phyloP scores from a whole-genome alignment of 2,113 vertebrate genomes.

The Amphilophus citrinellus region DNA sequence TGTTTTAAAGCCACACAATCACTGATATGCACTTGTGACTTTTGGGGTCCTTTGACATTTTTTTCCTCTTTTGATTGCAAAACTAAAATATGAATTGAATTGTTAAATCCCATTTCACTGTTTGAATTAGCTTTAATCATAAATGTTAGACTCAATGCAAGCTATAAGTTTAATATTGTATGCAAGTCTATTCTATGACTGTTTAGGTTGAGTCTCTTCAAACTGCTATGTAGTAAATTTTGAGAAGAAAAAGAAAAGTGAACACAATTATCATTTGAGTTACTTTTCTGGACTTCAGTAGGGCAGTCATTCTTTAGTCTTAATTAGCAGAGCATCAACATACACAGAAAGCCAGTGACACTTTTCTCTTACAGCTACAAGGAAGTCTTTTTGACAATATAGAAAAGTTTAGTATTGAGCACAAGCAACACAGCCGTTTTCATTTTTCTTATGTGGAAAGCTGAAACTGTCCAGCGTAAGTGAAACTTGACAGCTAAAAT shows the following conservation, averaged over 20 bases:
- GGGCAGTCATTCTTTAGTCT: too few species aligned
- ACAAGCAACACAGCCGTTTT: too few species aligned
- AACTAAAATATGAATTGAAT: neutral
- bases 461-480: too few species aligned
- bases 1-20: too few species aligned
- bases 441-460: too few species aligned
- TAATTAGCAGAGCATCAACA: fast-evolving
- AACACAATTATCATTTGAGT: fast-evolving
- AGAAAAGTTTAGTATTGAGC: neutral
- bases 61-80: neutral
- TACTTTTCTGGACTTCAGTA: neutral
- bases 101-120: neutral
- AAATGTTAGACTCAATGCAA: fast-evolving
- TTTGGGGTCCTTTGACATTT: too few species aligned
- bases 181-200: neutral
- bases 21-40: too few species aligned
- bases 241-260: neutral
- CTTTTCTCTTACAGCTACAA: neutral
- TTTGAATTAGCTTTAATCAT: neutral
- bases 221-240: too few species aligned
- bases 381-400: neutral
- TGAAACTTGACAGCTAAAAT: neutral
- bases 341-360: neutral
- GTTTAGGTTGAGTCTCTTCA: too few species aligned
- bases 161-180: neutral